These are phyloP conservation scores for Junco hyemalis DNA, from an alignment of 2,113 vertebrate genomes.

Conservation along the genomic window DNA sequence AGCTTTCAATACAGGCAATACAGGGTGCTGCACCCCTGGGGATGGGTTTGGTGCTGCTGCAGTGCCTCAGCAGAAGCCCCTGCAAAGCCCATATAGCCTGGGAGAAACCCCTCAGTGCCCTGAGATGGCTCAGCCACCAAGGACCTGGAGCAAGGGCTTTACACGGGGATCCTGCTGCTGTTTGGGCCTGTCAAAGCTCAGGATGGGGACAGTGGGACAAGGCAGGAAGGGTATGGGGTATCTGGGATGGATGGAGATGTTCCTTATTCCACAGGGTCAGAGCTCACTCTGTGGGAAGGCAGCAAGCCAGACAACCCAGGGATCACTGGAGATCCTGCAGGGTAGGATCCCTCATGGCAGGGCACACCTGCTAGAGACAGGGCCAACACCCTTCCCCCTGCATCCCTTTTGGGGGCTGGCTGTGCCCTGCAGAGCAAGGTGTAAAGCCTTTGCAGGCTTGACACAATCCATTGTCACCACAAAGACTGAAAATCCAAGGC, in stretches of 20 bases:
- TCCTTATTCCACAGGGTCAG: not conserved
- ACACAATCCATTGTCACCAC: rapidly evolving
- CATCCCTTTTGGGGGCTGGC: not conserved
- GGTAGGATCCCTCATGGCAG: not conserved
- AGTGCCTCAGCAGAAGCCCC: not conserved
- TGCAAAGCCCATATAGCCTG: not conserved
- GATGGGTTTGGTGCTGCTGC: not conserved
- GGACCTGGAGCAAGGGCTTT: not conserved
- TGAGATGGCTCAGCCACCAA: not conserved
- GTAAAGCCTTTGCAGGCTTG: not conserved
- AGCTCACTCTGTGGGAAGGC: not conserved
- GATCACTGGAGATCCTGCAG: not conserved
- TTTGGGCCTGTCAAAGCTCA: not conserved
- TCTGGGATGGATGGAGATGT: not conserved
- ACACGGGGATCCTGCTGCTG: not conserved
- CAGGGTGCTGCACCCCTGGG: not conserved
- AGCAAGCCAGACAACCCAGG: not conserved
- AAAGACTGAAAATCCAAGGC: not conserved
- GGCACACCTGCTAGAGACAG: rapidly evolving
- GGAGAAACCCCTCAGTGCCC: not conserved
- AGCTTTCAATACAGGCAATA: not conserved
- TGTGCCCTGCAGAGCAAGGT: not conserved
- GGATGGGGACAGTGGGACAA: not conserved
- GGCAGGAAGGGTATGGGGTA: not conserved
- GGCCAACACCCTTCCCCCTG: not conserved